Conservation (phyloP, 2,888 invertebrate species). For the Phortica okadai region DNA sequence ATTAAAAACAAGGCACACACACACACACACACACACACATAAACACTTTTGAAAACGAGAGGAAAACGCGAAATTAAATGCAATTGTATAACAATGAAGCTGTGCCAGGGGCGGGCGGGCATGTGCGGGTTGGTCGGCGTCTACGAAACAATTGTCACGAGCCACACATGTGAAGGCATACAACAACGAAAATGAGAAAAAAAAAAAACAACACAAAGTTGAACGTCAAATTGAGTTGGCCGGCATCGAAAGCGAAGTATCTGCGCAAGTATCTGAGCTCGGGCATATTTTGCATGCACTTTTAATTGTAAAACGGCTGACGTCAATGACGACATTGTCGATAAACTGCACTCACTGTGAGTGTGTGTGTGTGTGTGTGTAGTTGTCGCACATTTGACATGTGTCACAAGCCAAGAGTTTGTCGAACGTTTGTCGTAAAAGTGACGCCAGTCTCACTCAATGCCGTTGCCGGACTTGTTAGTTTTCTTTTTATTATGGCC, state of each 20-base stretch:
- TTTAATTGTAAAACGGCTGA: constrained; percentile 29
- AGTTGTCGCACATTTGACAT: constrained; percentile 18
- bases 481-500: neutral
- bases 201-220: constrained; percentile 25
- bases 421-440: neutral
- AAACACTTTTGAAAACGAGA: constrained; percentile 37
- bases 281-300: constrained; percentile 24
- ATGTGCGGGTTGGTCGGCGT: neutral
- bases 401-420: constrained; percentile 26
- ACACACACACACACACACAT: neutral
- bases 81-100: constrained; percentile 64
- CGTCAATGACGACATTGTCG: neutral
- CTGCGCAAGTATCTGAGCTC: neutral
- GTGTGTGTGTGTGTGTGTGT: neutral
- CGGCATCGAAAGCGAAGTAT: neutral
- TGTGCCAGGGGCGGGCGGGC: neutral
- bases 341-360: neutral
- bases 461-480: neutral
- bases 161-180: constrained; percentile 62
- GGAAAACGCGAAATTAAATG: constrained; percentile 63
- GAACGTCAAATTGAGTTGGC: constrained; percentile 19
- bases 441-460: neutral
- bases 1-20: constrained; percentile 63
- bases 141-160: constrained; percentile 63
- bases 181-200: constrained; percentile 36